Conservation (phyloP, 2,113 vertebrate genomes). For the Xenopus laevis region DNA sequence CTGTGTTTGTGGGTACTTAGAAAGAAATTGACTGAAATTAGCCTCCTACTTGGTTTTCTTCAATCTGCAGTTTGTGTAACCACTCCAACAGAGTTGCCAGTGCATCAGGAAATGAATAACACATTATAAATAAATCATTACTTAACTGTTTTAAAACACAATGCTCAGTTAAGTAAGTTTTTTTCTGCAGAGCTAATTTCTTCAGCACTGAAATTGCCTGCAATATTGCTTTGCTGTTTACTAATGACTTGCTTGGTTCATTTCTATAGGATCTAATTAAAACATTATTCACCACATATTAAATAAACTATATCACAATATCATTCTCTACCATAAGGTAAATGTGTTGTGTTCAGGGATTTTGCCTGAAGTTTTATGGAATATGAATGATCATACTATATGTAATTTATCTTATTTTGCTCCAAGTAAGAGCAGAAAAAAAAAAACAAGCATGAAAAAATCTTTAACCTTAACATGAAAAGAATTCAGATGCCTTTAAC, state of each 20-base stretch:
- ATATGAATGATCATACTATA: slow-evolving; percentile 1
- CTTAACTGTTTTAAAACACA: slow-evolving; percentile 18
- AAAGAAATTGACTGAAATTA: neutral
- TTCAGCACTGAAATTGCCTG: slow-evolving; percentile 18
- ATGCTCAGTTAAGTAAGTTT: slow-evolving; percentile 16
- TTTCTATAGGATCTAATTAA: slow-evolving; percentile 38
- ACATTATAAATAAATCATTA: slow-evolving; percentile 25
- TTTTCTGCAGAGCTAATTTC: slow-evolving; percentile 28
- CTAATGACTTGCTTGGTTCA: slow-evolving; percentile 31
- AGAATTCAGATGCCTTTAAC: neutral
- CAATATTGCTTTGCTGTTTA: slow-evolving; percentile 30
- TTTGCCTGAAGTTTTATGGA: slow-evolving; percentile 29
- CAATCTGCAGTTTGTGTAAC: neutral
- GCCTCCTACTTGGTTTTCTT: neutral
- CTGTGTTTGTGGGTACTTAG: no score
- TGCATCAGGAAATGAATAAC: slow-evolving; percentile 5
- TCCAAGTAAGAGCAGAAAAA: neutral
- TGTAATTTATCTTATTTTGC: slow-evolving; percentile 21
- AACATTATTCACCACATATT: slow-evolving; percentile 44
- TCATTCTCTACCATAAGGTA: slow-evolving; percentile 35
- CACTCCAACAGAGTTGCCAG: neutral
- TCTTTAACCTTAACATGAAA: slow-evolving; percentile 8
- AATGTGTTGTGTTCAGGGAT: slow-evolving; percentile 31
- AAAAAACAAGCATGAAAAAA: neutral
- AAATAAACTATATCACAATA: slow-evolving; percentile 41